phyloP scores from a whole-genome alignment of 2,113 vertebrate genomes.

The Pyxicephalus adspersus region DNA sequence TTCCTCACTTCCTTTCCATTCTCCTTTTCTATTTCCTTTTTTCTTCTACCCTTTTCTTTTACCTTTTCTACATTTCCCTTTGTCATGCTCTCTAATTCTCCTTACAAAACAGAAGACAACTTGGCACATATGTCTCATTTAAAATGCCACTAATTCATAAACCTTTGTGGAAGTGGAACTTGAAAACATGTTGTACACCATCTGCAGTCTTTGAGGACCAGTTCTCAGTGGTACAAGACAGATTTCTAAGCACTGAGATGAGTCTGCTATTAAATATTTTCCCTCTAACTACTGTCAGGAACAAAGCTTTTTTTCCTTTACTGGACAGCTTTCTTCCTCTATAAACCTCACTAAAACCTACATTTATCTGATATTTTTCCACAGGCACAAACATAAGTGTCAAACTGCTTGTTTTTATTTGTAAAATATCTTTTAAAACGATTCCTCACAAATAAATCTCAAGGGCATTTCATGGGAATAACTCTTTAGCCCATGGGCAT shows the following conservation, averaged over 20 bases:
- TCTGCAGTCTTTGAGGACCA: background rate
- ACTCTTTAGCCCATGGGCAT: slow-evolving; percentile 1
- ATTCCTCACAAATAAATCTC: background rate
- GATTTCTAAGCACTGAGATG: background rate
- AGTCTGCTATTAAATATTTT: background rate
- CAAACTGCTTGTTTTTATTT: slow-evolving; percentile 3
- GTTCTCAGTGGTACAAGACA: background rate
- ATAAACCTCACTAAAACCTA: background rate
- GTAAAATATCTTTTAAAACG: background rate
- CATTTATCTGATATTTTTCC: background rate
- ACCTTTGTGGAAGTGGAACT: too few relatives aligned
- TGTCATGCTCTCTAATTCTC: too few relatives aligned
- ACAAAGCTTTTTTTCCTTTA: background rate
- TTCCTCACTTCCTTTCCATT: too few relatives aligned
- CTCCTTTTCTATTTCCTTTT: too few relatives aligned
- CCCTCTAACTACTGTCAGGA: background rate
- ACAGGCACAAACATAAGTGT: slow-evolving; percentile 22
- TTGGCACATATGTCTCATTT: too few relatives aligned
- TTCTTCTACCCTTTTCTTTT: too few relatives aligned
- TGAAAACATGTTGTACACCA: too few relatives aligned
- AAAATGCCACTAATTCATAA: too few relatives aligned
- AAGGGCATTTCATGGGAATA: slow-evolving; percentile 5
- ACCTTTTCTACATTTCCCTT: too few relatives aligned
- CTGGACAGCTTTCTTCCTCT: background rate
- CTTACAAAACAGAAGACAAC: too few relatives aligned